phyloP scores from a whole-genome alignment of 2,888 invertebrate genomes.

The Taenaris catops region DNA sequence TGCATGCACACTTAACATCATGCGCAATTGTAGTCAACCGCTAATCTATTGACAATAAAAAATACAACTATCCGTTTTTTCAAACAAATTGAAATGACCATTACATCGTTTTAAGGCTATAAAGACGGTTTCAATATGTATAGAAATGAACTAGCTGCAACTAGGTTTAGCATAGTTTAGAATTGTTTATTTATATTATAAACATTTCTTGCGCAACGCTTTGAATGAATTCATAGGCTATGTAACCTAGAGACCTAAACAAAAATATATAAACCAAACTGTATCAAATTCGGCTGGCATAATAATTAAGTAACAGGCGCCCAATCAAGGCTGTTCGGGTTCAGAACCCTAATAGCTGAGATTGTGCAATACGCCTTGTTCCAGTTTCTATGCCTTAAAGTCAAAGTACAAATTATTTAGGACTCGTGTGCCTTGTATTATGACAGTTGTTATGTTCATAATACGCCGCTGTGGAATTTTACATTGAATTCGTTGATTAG shows the following conservation, averaged over 20 bases:
- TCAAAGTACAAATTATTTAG: conserved; percentile 70
- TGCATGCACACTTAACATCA: too few relatives aligned
- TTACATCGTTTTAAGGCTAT: too few relatives aligned
- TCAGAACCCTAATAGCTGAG: conserved; percentile 61
- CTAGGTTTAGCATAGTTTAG: not conserved
- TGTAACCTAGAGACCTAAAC: conserved; percentile 16
- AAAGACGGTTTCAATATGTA: too few relatives aligned
- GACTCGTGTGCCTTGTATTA: conserved; percentile 49
- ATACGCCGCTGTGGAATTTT: conserved; percentile 7
- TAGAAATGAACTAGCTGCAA: not conserved
- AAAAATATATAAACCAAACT: conserved; percentile 27
- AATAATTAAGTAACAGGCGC: conserved; percentile 77
- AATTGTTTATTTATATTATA: conserved; percentile 18
- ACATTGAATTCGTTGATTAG: conserved; percentile 5
- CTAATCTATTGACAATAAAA: too few relatives aligned
- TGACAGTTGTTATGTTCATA: conserved; percentile 19
- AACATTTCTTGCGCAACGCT: conserved; percentile 36
- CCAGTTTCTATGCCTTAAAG: conserved; percentile 49
- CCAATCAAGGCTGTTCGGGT: conserved; percentile 62
- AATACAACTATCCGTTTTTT: too few relatives aligned
- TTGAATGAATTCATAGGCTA: conserved; percentile 31
- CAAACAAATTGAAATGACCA: too few relatives aligned
- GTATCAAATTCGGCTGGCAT: conserved; percentile 60
- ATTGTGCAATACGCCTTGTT: conserved; percentile 40
- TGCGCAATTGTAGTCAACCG: too few relatives aligned